These are phyloP conservation scores for Euwallacea fornicatus DNA, from an alignment of 1,140 invertebrate species.

Conservation along the genomic window DNA sequence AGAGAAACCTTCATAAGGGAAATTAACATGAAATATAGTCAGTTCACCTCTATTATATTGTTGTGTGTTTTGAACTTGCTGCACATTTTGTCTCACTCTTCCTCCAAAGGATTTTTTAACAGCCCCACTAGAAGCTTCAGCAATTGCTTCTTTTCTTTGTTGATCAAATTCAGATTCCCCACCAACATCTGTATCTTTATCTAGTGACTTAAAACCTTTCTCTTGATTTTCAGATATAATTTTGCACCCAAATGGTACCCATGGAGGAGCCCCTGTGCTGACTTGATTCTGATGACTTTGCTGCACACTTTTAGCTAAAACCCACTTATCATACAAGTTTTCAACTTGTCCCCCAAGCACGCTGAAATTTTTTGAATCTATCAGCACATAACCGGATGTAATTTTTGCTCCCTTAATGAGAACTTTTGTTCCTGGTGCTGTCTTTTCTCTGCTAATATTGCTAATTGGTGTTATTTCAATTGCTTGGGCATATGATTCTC, in stretches of 20 bases:
- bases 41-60: constrained; percentile 57
- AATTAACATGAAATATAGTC: background rate
- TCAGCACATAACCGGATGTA: constrained; percentile 68
- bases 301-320: constrained; percentile 77
- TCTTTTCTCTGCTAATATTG: constrained; percentile 67
- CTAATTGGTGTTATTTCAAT: constrained; percentile 71
- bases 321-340: constrained; percentile 87
- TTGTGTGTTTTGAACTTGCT: constrained; percentile 65
- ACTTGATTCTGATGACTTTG: constrained; percentile 62
- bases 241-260: constrained; percentile 88
- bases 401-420: constrained; percentile 58
- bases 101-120: constrained; percentile 78
- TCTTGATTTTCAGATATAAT: constrained; percentile 64
- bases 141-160: constrained; percentile 83
- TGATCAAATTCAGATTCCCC: constrained; percentile 79
- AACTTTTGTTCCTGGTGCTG: constrained; percentile 77
- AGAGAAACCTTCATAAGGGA: background rate
- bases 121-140: constrained; percentile 77
- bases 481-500: constrained; percentile 74
- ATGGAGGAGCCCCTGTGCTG: constrained; percentile 55
- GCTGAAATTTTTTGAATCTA: constrained; percentile 66
- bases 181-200: constrained; percentile 59
- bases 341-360: constrained; percentile 80
- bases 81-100: constrained; percentile 66
- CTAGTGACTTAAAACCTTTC: constrained; percentile 71